phyloP scores from a whole-genome alignment of 2,888 invertebrate species.

The Zelleria hepariella region DNA sequence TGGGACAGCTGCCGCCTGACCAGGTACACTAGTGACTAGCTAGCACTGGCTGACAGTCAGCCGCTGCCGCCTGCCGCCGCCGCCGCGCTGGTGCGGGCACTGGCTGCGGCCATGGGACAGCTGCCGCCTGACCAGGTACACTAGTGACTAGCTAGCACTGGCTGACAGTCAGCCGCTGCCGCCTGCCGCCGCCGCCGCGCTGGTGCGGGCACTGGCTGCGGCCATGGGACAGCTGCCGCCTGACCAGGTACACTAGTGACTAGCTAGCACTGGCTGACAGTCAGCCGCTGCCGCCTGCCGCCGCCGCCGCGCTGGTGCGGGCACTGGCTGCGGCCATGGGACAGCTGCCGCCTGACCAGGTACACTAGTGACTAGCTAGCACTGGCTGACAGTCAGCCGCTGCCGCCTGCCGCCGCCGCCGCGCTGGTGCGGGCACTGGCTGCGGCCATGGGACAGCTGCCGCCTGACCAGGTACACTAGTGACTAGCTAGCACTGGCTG shows the following conservation, averaged over 20 bases:
- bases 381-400: slow-evolving; percentile 19
- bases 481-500: no score
- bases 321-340: slow-evolving; percentile 71
- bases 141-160: no score
- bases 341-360: slow-evolving; percentile 33
- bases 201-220: slow-evolving; percentile 77
- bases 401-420: not conserved
- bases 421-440: not conserved
- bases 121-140: slow-evolving; percentile 22
- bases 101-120: not conserved
- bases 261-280: no score
- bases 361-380: no score
- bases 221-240: slow-evolving; percentile 66
- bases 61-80: not conserved
- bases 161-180: slow-evolving; percentile 80
- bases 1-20: slow-evolving; percentile 62
- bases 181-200: slow-evolving; percentile 81
- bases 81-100: slow-evolving; percentile 16
- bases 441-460: not conserved
- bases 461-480: no score
- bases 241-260: slow-evolving; percentile 59
- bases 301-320: slow-evolving; percentile 39
- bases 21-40: no score
- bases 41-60: no score
- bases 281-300: slow-evolving; percentile 43